Base-by-base conservation (phyloP, 1,140 invertebrate genomes). In the Orussus abietinus region DNA sequence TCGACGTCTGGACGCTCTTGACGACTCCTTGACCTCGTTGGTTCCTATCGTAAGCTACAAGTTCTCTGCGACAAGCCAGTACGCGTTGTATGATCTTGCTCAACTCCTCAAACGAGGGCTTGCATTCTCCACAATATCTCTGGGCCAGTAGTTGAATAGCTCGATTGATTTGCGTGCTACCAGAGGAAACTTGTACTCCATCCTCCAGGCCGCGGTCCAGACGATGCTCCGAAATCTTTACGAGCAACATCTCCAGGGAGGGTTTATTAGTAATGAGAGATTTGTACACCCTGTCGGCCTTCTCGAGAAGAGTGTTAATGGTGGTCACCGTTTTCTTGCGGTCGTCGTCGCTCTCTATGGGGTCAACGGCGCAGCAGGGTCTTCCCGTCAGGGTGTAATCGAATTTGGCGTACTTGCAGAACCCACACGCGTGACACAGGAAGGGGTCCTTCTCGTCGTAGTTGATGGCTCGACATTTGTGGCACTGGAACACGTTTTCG, bases 381-480 rank as follows among this genome's bases (percentile, higher is more conserved):
- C 90, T 81, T 2, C 88, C 92, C 3, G 86, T 88, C 32, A 98
- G 75, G 6, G 88, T 92, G 62, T 90, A 95, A 73, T 98, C 96
- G 69, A 99, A 97, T 71, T 98, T 97, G n/a, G 95, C 96, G 73
- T 98, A 98, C 74, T 98, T 98, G 76, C 95, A 98, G 72, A 97
- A 98, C 2, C 96, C 96, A 74, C 96, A 99, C 5, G 93, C 88
- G 72, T 98, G 96, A 66, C 96, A 98, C 9, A 99, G 71, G 80
- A 98, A 98, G 2, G 96, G 96, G 77, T 98, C 96, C 66, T 97
- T 96, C 67, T 98, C 95, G 68, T 98, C 96, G 73, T 99, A 98
- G 73, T 98, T 98, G 48, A 98, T 99, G 0, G 95, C 91, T 10
- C 92, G 84, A 75, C 93, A 97, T 72, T 97, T 97, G 69, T 96